These are phyloP conservation scores for Himalopsyche phryganea DNA, from an alignment of 1,140 invertebrate species.

Conservation along the genomic window DNA sequence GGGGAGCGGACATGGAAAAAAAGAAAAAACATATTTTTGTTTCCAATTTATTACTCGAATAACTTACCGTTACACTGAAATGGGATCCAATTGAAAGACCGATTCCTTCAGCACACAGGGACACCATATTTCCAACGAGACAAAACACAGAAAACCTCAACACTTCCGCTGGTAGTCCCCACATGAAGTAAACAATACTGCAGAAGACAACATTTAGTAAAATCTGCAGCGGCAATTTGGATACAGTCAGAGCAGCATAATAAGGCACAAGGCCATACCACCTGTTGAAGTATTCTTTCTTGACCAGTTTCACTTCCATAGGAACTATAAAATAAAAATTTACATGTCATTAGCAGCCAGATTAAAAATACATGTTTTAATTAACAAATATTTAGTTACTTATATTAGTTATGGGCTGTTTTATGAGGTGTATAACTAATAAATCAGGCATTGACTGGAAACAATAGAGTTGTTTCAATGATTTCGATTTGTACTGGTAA, in stretches of 20 bases:
- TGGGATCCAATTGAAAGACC: constrained; percentile 61
- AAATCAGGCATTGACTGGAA: too few species aligned
- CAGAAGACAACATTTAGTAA: constrained; percentile 57
- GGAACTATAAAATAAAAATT: constrained; percentile 61
- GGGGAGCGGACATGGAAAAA: too few species aligned
- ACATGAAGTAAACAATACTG: constrained; percentile 58
- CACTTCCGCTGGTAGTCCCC: constrained; percentile 53
- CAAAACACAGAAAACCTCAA: constrained; percentile 56
- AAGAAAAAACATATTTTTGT: too few species aligned
- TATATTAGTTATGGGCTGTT: not conserved
- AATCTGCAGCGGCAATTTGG: constrained; percentile 58
- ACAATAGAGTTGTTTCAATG: too few species aligned
- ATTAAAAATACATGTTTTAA: too few species aligned
- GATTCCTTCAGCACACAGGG: constrained; percentile 59
- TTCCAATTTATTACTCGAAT: too few species aligned
- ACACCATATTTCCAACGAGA: constrained; percentile 55
- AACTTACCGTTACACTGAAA: constrained; percentile 61
- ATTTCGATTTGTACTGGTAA: too few species aligned
- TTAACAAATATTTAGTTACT: not conserved
- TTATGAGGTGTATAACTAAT: too few species aligned
- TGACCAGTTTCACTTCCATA: constrained; percentile 73
- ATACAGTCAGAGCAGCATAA: constrained; percentile 73
- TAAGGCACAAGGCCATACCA: constrained; percentile 80
- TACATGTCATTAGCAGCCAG: too few species aligned
- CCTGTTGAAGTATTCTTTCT: constrained; percentile 78